Percentiles rank a stretch among this genome's conserved stretches.
These are phyloP conservation scores for Sebastiscus albofasciatus DNA, from an alignment of 2,797 vertebrate species.

Conservation along the genomic window DNA sequence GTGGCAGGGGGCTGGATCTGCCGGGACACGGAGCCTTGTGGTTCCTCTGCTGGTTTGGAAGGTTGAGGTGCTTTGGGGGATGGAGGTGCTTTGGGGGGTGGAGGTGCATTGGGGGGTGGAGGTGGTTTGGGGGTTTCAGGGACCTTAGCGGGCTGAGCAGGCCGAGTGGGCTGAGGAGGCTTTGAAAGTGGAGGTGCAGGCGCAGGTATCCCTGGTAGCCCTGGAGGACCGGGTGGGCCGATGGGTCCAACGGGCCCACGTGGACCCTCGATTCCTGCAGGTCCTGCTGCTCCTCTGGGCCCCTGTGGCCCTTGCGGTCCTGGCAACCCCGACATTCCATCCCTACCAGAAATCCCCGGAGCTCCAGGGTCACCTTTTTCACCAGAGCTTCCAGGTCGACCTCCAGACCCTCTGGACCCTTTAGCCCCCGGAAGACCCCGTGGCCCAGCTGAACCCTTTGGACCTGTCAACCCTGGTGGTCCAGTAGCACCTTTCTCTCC, in stretches of 20 bases:
- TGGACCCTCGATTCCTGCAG: conserved; percentile 87
- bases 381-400: conserved; percentile 90
- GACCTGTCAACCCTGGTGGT: conserved; percentile 85
- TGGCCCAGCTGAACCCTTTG: conserved; percentile 88
- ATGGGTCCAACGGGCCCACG: conserved; percentile 88
- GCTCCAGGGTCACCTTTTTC: conserved; percentile 90
- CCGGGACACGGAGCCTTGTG: conserved; percentile 80
- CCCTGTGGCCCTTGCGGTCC: conserved; percentile 90
- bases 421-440: conserved; percentile 90
- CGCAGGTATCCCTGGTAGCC: conserved; percentile 85
- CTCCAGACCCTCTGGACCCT: conserved; percentile 92
- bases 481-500: conserved; percentile 91
- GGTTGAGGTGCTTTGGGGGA: not conserved
- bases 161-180: conserved; percentile 14
- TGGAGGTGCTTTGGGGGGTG: not conserved
- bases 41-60: conserved; percentile 55
- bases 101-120: conserved; percentile 21
- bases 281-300: conserved; percentile 87
- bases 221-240: conserved; percentile 89
- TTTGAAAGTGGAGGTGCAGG: conserved; percentile 5
- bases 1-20: conserved; percentile 76
- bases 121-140: conserved; percentile 4
- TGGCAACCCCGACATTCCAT: conserved; percentile 86
- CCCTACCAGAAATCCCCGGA: conserved; percentile 87
- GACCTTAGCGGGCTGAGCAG: conserved; percentile 41